These are phyloP conservation scores for Ditylenchus weischeri DNA, from an alignment of 2,888 invertebrate species.

Conservation along the genomic window DNA sequence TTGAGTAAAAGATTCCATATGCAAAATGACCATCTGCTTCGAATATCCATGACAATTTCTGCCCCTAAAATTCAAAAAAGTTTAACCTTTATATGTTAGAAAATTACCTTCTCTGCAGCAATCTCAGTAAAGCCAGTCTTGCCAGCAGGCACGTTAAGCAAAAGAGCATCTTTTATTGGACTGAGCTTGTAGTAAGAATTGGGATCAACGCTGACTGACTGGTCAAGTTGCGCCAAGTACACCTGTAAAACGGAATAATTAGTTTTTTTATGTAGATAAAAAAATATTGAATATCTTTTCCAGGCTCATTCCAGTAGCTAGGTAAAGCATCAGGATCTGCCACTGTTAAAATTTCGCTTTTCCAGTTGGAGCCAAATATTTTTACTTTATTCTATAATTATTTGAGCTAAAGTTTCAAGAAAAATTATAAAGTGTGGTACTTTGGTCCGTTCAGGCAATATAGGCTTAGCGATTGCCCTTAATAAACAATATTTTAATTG, in stretches of 20 bases:
- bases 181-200: conserved; percentile 40
- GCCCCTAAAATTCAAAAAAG: conserved; percentile 35
- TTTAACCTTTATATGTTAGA: not conserved
- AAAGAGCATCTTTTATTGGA: conserved; percentile 14
- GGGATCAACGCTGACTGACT: conserved; percentile 45
- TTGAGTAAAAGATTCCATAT: conserved; percentile 45
- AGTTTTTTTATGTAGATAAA: conserved; percentile 11
- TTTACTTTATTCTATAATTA: conserved; percentile 41
- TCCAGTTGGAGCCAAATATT: conserved; percentile 47
- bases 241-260: conserved; percentile 24
- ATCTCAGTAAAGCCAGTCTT: conserved; percentile 45
- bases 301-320: conserved; percentile 53
- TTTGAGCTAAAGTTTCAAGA: too few species aligned
- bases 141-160: conserved; percentile 44
- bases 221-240: conserved; percentile 45
- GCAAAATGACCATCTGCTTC: conserved; percentile 55
- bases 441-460: conserved; percentile 52
- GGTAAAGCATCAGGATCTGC: conserved; percentile 49
- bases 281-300: conserved; percentile 22
- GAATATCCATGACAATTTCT: conserved; percentile 45
- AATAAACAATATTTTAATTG: conserved; percentile 2
- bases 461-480: conserved; percentile 50
- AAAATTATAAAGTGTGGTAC: too few species aligned
- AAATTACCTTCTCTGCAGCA: conserved; percentile 42
- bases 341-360: conserved; percentile 47